Percentiles rank a stretch among this genome's conserved stretches.
Evolutionary conservation across 1,140 invertebrate genomes (phyloP).

Genomic region (Lordiphosa clarofinis): DNA sequence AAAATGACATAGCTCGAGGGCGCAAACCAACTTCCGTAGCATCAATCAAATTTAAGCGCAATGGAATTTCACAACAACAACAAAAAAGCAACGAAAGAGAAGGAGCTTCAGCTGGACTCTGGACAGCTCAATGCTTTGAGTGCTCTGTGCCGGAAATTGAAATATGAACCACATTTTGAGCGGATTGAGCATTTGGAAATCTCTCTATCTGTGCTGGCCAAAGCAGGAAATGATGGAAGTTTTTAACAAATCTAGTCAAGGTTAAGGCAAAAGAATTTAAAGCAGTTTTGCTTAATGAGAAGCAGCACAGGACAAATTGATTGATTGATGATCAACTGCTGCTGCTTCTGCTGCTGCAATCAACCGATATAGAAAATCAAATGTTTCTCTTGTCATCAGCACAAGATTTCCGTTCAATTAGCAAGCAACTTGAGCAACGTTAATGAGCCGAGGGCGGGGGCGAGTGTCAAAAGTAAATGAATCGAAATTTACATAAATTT

Average conservation of each 20-base stretch:
- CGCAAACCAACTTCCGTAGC: constrained; percentile 55
- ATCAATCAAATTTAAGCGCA: constrained; percentile 62
- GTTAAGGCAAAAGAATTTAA: constrained; percentile 28
- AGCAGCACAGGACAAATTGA: constrained; percentile 28
- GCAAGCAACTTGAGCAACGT: constrained; percentile 30
- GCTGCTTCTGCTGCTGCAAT: constrained; percentile 30
- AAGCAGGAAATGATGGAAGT: constrained; percentile 47
- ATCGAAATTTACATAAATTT: constrained; percentile 74
- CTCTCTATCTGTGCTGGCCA: constrained; percentile 1
- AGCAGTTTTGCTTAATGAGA: constrained; percentile 14
- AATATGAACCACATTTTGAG: constrained; percentile 57
- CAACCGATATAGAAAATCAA: constrained; percentile 40
- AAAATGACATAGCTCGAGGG: constrained; percentile 33
- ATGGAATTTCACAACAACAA: constrained; percentile 19
- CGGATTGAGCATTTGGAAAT: constrained; percentile 29
- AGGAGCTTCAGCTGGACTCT: background rate
- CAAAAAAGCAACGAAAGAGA: background rate
- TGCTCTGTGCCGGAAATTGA: constrained; percentile 59
- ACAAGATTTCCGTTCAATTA: constrained; percentile 65
- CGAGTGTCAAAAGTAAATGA: constrained; percentile 60
- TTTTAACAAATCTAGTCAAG: constrained; percentile 17
- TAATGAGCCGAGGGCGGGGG: constrained; percentile 38
- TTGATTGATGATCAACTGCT: constrained; percentile 56
- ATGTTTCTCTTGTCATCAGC: constrained; percentile 47
- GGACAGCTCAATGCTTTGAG: constrained; percentile 25